Conservation (phyloP, 1,140 invertebrate species). For the Lysiphlebus fabarum region DNA sequence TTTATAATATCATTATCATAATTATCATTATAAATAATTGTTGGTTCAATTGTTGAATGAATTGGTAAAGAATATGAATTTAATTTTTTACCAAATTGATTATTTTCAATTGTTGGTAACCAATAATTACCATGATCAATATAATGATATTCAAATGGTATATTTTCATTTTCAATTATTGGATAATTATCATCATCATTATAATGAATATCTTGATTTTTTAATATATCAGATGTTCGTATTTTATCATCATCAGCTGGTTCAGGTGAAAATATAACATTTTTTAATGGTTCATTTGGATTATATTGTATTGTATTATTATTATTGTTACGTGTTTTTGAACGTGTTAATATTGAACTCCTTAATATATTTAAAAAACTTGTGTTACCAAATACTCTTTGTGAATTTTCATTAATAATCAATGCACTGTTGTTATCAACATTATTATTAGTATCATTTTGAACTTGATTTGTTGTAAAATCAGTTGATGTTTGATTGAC, state of each 20-base stretch:
- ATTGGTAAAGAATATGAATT: too few species aligned
- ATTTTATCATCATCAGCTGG: constrained; percentile 3
- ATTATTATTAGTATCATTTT: constrained; percentile 1
- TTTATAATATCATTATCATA: too few species aligned
- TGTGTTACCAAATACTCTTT: constrained; percentile 17
- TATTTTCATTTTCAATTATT: background rate
- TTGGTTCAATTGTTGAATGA: too few species aligned
- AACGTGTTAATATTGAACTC: constrained; percentile 12
- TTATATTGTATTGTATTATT: background rate
- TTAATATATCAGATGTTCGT: constrained; percentile 14
- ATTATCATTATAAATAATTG: too few species aligned
- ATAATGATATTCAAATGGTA: too few species aligned
- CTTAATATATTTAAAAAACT: constrained; percentile 14
- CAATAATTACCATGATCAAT: too few species aligned
- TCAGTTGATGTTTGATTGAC: constrained; percentile 13
- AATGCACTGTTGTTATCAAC: background rate
- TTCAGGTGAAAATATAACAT: background rate
- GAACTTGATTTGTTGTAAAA: constrained; percentile 11
- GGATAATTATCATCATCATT: background rate
- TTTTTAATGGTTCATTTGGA: background rate
- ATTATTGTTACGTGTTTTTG: constrained; percentile 1
- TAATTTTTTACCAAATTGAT: too few species aligned
- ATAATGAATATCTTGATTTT: constrained; percentile 2
- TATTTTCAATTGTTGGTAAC: too few species aligned
- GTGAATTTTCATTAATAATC: constrained; percentile 7